A percentile compares a stretch with the other conserved stretches of the same genome.
Evolutionary conservation across 2,113 vertebrate species (phyloP).

Genomic region (Cepphus grylle): DNA sequence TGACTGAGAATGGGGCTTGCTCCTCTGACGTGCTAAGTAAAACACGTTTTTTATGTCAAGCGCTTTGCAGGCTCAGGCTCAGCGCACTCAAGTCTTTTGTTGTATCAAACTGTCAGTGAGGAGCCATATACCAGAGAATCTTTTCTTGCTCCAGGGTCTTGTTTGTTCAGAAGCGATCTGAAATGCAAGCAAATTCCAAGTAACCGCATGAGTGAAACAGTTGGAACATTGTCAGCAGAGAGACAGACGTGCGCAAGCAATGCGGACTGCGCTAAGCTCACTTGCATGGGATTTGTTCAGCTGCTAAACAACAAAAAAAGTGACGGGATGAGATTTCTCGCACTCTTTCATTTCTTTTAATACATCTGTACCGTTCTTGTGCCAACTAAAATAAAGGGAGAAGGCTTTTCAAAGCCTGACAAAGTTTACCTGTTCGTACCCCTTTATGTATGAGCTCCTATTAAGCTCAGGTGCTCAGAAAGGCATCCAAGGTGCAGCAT

Average conservation of each 20-base stretch:
- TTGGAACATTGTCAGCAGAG: neutral
- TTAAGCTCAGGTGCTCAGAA: neutral
- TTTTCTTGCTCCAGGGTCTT: neutral
- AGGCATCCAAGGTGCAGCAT: neutral
- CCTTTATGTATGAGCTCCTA: neutral
- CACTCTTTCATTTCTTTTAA: neutral
- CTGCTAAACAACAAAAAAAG: neutral
- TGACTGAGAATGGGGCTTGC: neutral
- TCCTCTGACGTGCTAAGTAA: neutral
- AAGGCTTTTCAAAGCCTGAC: neutral
- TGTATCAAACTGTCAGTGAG: neutral
- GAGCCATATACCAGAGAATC: neutral
- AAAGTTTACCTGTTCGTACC: neutral
- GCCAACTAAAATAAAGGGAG: neutral
- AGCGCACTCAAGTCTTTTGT: neutral
- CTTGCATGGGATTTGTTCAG: neutral
- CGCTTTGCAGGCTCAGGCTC: neutral
- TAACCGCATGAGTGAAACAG: neutral
- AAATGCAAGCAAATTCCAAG: neutral
- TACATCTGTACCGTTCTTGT: neutral
- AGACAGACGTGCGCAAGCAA: neutral
- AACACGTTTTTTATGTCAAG: neutral
- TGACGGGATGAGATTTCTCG: neutral
- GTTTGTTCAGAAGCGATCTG: neutral
- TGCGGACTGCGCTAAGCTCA: neutral